Evolutionary conservation across 2,888 invertebrate species (phyloP).

Genomic region (Lasioglossum calceatum): DNA sequence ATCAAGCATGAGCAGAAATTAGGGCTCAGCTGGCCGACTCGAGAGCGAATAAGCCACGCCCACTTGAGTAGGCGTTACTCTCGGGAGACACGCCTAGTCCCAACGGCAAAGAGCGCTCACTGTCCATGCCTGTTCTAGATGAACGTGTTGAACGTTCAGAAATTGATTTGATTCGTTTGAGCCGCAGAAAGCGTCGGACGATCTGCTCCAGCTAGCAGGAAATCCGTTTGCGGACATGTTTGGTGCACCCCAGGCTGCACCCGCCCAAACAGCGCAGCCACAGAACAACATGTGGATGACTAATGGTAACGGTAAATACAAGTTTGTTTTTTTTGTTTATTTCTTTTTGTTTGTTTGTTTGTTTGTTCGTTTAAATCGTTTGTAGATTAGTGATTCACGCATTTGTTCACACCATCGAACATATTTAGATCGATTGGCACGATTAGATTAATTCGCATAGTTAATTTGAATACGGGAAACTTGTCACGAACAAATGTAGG

Average conservation of each 20-base stretch:
- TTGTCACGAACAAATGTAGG: not conserved
- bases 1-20: not conserved
- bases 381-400: conserved; percentile 12
- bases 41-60: not conserved
- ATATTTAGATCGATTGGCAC: not conserved
- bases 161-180: conserved; percentile 31
- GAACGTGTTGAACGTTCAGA: not conserved
- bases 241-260: conserved; percentile 84
- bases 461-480: not conserved
- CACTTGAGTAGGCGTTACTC: not conserved
- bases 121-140: not conserved
- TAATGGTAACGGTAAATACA: conserved; percentile 85
- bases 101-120: not conserved
- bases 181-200: conserved; percentile 91
- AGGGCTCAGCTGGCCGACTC: not conserved
- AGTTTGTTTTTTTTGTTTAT: conserved; percentile 21
- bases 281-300: conserved; percentile 86
- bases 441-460: not conserved
- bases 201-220: conserved; percentile 92
- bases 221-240: conserved; percentile 97
- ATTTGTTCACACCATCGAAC: not conserved
- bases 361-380: conserved; percentile 27
- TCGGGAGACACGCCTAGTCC: not conserved
- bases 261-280: conserved; percentile 76
- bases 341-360: not conserved